phyloP scores from a whole-genome alignment of 2,888 invertebrate species.

The Phaonia tiefii region DNA sequence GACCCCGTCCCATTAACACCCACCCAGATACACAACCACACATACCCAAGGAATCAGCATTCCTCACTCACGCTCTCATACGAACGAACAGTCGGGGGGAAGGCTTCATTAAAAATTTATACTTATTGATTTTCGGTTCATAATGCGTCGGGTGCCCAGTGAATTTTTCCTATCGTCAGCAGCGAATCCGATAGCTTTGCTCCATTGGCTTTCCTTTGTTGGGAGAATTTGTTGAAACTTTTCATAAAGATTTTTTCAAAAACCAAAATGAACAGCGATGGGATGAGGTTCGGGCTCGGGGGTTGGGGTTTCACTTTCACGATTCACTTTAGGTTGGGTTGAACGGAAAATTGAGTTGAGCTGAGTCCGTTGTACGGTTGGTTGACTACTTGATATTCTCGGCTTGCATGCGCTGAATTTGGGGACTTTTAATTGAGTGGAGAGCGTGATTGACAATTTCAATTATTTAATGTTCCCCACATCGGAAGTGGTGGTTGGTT shows the following conservation, averaged over 20 bases:
- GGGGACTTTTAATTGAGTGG: constrained; percentile 52
- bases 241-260: constrained; percentile 22
- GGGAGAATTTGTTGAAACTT: constrained; percentile 6
- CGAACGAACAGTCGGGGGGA: background rate
- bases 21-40: too few relatives aligned
- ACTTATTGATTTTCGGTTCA: constrained; percentile 45
- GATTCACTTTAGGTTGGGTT: constrained; percentile 19
- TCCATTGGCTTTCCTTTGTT: constrained; percentile 18
- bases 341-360: constrained; percentile 9
- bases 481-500: background rate
- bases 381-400: constrained; percentile 2
- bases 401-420: constrained; percentile 29
- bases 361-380: constrained; percentile 1
- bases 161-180: background rate
- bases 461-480: constrained; percentile 52
- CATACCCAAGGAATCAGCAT: too few relatives aligned
- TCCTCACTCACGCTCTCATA: too few relatives aligned
- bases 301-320: background rate
- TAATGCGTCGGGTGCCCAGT: constrained; percentile 7
- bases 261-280: constrained; percentile 17
- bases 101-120: constrained; percentile 39
- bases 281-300: constrained; percentile 1
- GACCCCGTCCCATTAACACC: background rate
- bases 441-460: constrained; percentile 64
- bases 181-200: background rate